Base-by-base conservation (phyloP, 2,888 invertebrate genomes). In the Chaitophorus viminalis region DNA sequence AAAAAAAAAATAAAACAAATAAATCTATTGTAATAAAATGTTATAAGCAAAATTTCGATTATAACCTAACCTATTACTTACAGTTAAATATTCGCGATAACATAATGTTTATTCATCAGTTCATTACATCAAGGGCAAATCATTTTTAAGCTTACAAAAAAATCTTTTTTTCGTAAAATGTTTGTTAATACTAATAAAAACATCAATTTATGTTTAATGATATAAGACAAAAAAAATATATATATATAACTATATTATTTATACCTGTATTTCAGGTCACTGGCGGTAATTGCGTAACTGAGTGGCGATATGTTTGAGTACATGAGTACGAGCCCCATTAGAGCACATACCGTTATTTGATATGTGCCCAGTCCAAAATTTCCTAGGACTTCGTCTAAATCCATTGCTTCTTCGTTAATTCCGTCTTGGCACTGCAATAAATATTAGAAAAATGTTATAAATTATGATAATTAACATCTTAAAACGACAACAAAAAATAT, bases 271-370 rank as follows among this genome's bases (percentile, higher is more conserved):
- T 93, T 93, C 29, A 95, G 92, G 89, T 94, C 93, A 88, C 94
- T 94, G 0, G 95, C 94, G 0, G 95, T 94, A 91, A 95, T 95
- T 86, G 95, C 94, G 90, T 94, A 95, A 77, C 94, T 94, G 89
- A 94, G 93, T 90, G 94, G 93, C 90, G 93, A 94, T 89, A 94
- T 93, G 0, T 94, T 94, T 3, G 94, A 94, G 91, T 94, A 93
- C 89, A 94, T 92, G 89, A 95, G 92, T 0, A 95, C 82, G 29
- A 89, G 75, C 4, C 89, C 89, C 76, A 89, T 89, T 9, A 89
- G 46, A 60, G 79, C 74, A 39, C 88, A 79, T 29, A 88, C 88
- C 18, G 52, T 88, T 29, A 89, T n/a, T 74, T 89, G 89, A 68
- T 88, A 89, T 46, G 60, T 39, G 65, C 89, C 89, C 29, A 89